Percentiles rank a stretch among this genome's conserved stretches.
Evolutionary conservation across 2,797 vertebrate genomes (phyloP).

Genomic region (Hoplostethus mediterraneus): DNA sequence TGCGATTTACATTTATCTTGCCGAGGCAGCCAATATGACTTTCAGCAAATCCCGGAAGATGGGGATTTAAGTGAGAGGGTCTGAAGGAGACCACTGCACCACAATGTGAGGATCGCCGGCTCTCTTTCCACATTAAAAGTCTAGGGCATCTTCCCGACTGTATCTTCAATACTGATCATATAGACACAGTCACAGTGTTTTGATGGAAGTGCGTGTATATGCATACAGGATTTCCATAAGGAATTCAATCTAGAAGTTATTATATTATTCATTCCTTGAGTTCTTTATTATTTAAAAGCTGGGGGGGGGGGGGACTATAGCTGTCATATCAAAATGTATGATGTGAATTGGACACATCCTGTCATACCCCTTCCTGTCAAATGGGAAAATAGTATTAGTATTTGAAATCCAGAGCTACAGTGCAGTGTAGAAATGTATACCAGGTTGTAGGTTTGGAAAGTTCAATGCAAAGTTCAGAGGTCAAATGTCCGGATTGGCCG

Average conservation of each 20-base stretch:
- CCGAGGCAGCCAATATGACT: slow-evolving; percentile 82
- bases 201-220: slow-evolving; percentile 4
- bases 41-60: slow-evolving; percentile 80
- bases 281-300: slow-evolving; percentile 5
- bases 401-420: slow-evolving; percentile 1
- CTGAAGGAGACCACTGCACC: slow-evolving; percentile 51
- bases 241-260: slow-evolving; percentile 13
- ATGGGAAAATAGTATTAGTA: background rate
- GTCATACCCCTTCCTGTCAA: background rate
- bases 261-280: slow-evolving; percentile 5
- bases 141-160: slow-evolving; percentile 29
- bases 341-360: background rate
- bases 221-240: slow-evolving; percentile 5
- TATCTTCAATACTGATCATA: slow-evolving; percentile 28
- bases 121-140: slow-evolving; percentile 42
- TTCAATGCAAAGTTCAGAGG: no score
- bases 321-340: slow-evolving; percentile 1
- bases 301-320: background rate
- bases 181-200: slow-evolving; percentile 15
- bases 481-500: background rate
- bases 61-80: slow-evolving; percentile 63
- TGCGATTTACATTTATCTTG: slow-evolving; percentile 78
- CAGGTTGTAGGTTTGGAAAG: background rate
- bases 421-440: background rate
- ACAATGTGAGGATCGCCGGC: slow-evolving; percentile 48